phyloP scores from a whole-genome alignment of 2,113 vertebrate genomes.

The Synodontis membranacea region DNA sequence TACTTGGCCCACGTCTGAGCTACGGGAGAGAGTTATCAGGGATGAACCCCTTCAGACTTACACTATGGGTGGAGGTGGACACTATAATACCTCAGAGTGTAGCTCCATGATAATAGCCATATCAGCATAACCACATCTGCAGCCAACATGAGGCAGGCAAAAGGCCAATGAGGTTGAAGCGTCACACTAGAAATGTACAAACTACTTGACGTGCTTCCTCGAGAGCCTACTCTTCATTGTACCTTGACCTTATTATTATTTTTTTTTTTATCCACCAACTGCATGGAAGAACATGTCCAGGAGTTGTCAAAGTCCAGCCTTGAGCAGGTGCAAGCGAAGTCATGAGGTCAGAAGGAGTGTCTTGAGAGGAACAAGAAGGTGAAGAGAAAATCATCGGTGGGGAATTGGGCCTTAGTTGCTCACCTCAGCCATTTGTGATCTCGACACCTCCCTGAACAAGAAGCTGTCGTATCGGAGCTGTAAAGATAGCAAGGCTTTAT shows the following conservation, averaged over 20 bases:
- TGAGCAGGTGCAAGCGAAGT: slow-evolving; percentile 5
- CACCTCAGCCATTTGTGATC: slow-evolving; percentile 18
- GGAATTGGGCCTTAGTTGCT: slow-evolving; percentile 12
- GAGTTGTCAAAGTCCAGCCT: slow-evolving; percentile 11
- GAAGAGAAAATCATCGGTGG: slow-evolving; percentile 19
- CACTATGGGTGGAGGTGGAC: slow-evolving; percentile 40
- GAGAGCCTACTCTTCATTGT: not conserved
- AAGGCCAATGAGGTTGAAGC: slow-evolving; percentile 6
- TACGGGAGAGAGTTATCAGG: slow-evolving; percentile 38
- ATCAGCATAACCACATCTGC: slow-evolving; percentile 34
- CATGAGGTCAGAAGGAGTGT: slow-evolving; percentile 1
- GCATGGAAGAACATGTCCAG: not conserved
- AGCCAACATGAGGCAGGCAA: slow-evolving; percentile 21
- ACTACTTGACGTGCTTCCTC: not conserved
- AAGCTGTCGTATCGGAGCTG: not conserved
- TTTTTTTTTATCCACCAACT: not conserved
- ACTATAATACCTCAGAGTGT: slow-evolving; percentile 35
- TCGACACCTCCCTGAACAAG: slow-evolving; percentile 6
- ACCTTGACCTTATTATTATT: not conserved
- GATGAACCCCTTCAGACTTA: slow-evolving; percentile 38
- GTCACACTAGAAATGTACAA: not conserved
- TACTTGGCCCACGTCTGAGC: slow-evolving; percentile 23
- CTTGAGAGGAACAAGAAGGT: slow-evolving; percentile 31
- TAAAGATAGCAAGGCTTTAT: not conserved
- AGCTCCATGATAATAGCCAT: slow-evolving; percentile 43